A percentile compares a stretch with the other conserved stretches of the same genome.
Conservation (phyloP, 2,888 invertebrate genomes). For the Stenchaetothrips biformis region DNA sequence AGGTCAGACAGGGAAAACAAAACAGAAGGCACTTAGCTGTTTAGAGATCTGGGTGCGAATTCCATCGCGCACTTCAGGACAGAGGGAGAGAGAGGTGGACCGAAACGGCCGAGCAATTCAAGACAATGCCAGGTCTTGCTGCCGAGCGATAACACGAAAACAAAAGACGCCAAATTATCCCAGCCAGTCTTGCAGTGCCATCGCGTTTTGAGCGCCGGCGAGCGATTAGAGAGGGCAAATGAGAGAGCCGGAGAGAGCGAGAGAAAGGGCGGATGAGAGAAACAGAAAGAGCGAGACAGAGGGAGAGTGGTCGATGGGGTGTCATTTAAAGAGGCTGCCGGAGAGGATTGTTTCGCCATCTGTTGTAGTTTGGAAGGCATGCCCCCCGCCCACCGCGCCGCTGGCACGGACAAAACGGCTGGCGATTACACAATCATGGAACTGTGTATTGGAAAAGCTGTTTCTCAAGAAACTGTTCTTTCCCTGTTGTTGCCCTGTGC, state of each 20-base stretch:
- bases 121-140: too few species aligned
- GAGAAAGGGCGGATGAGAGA: neutral
- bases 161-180: too few species aligned
- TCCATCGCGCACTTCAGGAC: too few species aligned
- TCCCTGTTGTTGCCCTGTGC: neutral
- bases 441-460: neutral
- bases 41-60: too few species aligned
- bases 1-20: too few species aligned
- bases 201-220: neutral
- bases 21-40: too few species aligned
- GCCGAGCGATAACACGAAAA: too few species aligned
- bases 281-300: neutral
- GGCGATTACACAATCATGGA: neutral
- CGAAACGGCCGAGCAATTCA: too few species aligned
- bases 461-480: neutral
- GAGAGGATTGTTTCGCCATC: constrained; percentile 5
- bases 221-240: neutral
- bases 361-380: neutral
- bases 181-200: too few species aligned
- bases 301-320: neutral
- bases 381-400: neutral
- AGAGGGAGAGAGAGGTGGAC: too few species aligned
- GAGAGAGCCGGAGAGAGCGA: neutral
- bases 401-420: neutral
- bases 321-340: too few species aligned